Percentiles rank a stretch among this genome's conserved stretches.
Conservation (phyloP, 2,113 vertebrate genomes). For the Dipodomys merriami region DNA sequence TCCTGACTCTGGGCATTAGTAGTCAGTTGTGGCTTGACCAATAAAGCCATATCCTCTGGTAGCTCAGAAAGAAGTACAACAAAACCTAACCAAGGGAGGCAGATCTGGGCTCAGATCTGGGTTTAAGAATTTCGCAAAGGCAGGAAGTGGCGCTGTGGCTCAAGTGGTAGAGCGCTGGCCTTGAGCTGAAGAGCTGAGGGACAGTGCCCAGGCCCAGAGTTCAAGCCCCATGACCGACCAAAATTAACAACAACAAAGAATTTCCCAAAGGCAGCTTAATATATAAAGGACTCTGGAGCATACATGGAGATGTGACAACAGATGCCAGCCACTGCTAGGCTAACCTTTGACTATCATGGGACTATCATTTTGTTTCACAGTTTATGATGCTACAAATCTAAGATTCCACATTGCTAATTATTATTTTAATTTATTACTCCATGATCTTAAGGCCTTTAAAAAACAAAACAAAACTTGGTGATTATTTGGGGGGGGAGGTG, state of each 20-base stretch:
- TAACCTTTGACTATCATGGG: background rate
- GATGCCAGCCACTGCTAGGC: background rate
- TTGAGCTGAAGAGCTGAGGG: too few relatives aligned
- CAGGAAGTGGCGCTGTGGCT: too few relatives aligned
- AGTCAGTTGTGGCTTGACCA: background rate
- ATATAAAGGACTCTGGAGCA: background rate
- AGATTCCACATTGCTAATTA: background rate
- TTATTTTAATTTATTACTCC: background rate
- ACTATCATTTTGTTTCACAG: constrained; percentile 13
- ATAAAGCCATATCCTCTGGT: background rate
- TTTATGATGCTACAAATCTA: background rate
- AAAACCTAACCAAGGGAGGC: background rate
- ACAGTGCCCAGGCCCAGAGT: too few relatives aligned
- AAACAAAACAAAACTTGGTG: background rate
- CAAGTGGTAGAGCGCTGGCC: too few relatives aligned
- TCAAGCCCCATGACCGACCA: too few relatives aligned
- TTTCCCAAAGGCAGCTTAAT: background rate
- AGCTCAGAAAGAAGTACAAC: background rate
- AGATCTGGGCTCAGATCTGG: background rate
- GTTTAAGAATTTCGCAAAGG: background rate
- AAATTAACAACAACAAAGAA: background rate
- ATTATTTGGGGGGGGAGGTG: too few relatives aligned
- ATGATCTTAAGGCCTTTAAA: background rate
- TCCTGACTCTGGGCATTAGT: background rate
- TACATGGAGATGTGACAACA: background rate